phyloP scores from a whole-genome alignment of 2,797 vertebrate species.

The Cetoscarus ocellatus region DNA sequence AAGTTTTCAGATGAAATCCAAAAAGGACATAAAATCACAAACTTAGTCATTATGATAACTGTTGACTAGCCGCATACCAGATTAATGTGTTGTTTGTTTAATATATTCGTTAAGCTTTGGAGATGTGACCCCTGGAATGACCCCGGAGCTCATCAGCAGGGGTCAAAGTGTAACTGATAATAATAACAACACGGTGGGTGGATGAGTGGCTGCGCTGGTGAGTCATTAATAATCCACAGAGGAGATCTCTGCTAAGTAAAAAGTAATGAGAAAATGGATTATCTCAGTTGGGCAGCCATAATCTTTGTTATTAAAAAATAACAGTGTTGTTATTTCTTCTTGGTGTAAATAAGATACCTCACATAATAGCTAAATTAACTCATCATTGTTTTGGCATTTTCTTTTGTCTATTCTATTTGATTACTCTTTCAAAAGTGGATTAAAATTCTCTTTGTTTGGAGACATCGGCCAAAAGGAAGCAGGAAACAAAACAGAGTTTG shows the following conservation, averaged over 20 bases:
- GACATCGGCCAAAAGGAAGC: slow-evolving; percentile 1
- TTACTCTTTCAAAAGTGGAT: slow-evolving; percentile 23
- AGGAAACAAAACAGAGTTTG: neutral
- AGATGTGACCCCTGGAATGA: slow-evolving; percentile 18
- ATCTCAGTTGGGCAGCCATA: neutral
- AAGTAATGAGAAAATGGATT: slow-evolving; percentile 17
- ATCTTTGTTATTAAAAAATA: slow-evolving; percentile 13
- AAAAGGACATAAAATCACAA: neutral
- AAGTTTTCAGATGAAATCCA: neutral
- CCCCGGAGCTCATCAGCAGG: neutral
- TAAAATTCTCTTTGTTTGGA: neutral
- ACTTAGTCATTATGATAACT: too few relatives aligned
- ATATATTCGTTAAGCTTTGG: slow-evolving; percentile 5
- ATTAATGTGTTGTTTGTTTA: neutral
- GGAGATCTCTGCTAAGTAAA: slow-evolving; percentile 7
- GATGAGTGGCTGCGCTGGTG: slow-evolving; percentile 27
- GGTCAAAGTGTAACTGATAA: slow-evolving; percentile 18
- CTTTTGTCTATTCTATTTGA: neutral
- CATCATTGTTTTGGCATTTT: neutral
- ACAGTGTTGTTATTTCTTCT: slow-evolving; percentile 11
- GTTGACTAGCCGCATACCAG: neutral
- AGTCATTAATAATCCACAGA: slow-evolving; percentile 42
- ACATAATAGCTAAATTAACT: slow-evolving; percentile 14
- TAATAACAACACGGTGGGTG: slow-evolving; percentile 10
- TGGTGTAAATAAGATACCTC: neutral